A percentile compares a stretch with the other conserved stretches of the same genome.
Evolutionary conservation across 2,888 invertebrate species (phyloP).

Genomic region (Penaeus monodon): DNA sequence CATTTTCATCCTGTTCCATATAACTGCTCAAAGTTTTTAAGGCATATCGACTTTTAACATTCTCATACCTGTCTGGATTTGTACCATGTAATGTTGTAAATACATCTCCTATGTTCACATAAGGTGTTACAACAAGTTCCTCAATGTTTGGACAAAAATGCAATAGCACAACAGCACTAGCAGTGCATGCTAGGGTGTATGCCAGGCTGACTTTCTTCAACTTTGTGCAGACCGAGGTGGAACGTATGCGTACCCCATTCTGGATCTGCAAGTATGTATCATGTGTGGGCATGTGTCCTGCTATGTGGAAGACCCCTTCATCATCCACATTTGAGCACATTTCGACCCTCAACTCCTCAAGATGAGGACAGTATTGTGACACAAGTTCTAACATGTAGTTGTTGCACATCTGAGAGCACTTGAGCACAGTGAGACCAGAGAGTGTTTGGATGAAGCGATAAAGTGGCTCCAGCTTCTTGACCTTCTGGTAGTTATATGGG

Average conservation of each 20-base stretch:
- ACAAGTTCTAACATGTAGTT: constrained; percentile 56
- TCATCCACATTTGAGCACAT: constrained; percentile 57
- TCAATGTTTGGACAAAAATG: constrained; percentile 58
- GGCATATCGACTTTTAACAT: constrained; percentile 35
- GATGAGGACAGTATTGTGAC: constrained; percentile 46
- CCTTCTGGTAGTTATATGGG: constrained; percentile 15
- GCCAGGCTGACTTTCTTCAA: constrained; percentile 48
- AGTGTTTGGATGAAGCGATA: constrained; percentile 49
- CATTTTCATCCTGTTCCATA: constrained; percentile 58
- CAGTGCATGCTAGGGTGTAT: constrained; percentile 53
- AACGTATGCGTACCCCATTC: constrained; percentile 38
- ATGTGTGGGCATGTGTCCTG: constrained; percentile 42
- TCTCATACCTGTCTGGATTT: constrained; percentile 42
- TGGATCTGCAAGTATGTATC: constrained; percentile 45
- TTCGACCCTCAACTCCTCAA: constrained; percentile 55
- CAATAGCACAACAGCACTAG: constrained; percentile 49
- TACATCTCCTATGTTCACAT: constrained; percentile 61
- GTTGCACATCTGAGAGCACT: constrained; percentile 55
- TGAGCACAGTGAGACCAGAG: constrained; percentile 45
- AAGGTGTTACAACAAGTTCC: constrained; percentile 50
- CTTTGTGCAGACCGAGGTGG: constrained; percentile 44
- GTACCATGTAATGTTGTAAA: constrained; percentile 58
- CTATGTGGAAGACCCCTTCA: constrained; percentile 48
- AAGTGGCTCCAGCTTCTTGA: constrained; percentile 29
- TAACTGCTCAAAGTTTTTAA: constrained; percentile 42